Evolutionary conservation across 92 coral and sea anemone species (phyloP), one percentile per base, ranked within the genome.

Genomic region (Phenganax stokvisi): DNA sequence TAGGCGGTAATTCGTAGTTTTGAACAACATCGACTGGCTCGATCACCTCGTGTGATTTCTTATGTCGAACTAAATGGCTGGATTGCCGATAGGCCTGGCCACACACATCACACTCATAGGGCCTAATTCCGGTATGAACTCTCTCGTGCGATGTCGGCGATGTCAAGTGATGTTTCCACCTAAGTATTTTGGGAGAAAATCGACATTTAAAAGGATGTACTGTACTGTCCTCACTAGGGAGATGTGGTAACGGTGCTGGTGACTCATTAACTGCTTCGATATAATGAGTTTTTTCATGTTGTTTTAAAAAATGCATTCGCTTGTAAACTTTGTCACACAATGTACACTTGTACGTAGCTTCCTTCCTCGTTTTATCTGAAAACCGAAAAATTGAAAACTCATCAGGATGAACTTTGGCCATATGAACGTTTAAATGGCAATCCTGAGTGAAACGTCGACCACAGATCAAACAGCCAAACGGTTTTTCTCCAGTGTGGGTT

Each of bases 81-180:
- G 73, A 68, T 3, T 68, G 73, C 16, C 29, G 29, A 37, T 30
- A 68, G 29, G 53, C 52, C 9, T 53, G 11, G 52, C 15, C 13
- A 68, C 73, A 68, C 12, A 30, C 47, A 68, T 20, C 47, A 16
- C 73, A 68, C 12, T 30, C 73, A 37, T 30, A 68, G 8, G 73
- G 73, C 30, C 73, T 68, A 10, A 17, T 52, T 68, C 73, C 73
- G 5, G 73, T 68, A 68, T 68, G 73, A 16, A 68, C 73, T 68
- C 73, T 30, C 47, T 68, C 73, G 13, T 68, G 73, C 47, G 73
- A 68, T 10, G 73, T 68, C 16, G 29, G 73, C 47, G 73, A 68
- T 10, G 73, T 68, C 16, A 68, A 10, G 54, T 68, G 73, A 30
- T 68, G 73, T 52, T 68, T 68, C 53, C 29, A 68, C 47, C 47